Evolutionary conservation across 2,888 invertebrate genomes (phyloP).

Genomic region (Flexamia atlantica): DNA sequence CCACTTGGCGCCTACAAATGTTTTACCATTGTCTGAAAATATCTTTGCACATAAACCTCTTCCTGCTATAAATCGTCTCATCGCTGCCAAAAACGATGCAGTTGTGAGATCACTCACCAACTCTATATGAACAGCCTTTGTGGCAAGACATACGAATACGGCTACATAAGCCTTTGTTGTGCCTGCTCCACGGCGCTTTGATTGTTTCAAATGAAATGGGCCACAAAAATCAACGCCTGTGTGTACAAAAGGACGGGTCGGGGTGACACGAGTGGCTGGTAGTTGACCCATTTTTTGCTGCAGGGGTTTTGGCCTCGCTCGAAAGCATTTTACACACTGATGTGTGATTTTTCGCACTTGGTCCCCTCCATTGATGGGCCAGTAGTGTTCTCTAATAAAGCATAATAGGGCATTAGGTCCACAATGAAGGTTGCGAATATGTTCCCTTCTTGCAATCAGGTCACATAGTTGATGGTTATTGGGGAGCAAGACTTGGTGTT

Average conservation of each 20-base stretch:
- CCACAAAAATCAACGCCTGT: conserved; percentile 69
- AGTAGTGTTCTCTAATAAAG: conserved; percentile 46
- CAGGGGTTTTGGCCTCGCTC: conserved; percentile 62
- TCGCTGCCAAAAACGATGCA: conserved; percentile 71
- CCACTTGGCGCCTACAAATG: not conserved
- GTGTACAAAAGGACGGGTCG: conserved; percentile 69
- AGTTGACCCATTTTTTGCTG: conserved; percentile 70
- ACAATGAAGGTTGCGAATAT: conserved; percentile 32
- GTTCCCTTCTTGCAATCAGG: conserved; percentile 3
- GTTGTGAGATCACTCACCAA: conserved; percentile 70
- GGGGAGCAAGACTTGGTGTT: conserved; percentile 46
- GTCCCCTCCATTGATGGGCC: conserved; percentile 58
- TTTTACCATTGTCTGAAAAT: not conserved
- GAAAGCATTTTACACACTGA: conserved; percentile 66
- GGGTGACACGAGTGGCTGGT: conserved; percentile 68
- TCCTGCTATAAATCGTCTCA: conserved; percentile 70
- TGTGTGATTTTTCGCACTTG: conserved; percentile 53
- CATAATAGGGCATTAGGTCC: conserved; percentile 46
- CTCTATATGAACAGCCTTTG: conserved; percentile 72
- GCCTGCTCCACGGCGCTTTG: conserved; percentile 64
- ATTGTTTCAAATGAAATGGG: conserved; percentile 68
- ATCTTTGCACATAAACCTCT: conserved; percentile 66
- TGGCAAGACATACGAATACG: conserved; percentile 70
- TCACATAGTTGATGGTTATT: conserved; percentile 30
- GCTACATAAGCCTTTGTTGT: conserved; percentile 69